Conservation (phyloP, 2,113 vertebrate genomes). For the Nematolebias whitei region DNA sequence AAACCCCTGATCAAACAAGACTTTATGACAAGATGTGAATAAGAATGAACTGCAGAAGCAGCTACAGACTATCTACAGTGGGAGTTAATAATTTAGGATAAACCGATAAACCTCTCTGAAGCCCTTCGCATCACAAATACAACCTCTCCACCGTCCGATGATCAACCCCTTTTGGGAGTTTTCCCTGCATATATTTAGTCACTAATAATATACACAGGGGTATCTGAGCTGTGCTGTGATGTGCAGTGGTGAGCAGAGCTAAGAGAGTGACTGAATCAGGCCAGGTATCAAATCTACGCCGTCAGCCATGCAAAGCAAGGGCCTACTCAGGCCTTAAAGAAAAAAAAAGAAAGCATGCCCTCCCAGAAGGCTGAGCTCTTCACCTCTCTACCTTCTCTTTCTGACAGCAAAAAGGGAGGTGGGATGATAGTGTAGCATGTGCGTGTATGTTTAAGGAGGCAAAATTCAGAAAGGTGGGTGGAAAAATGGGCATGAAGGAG, state of each 20-base stretch:
- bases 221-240: slow-evolving; percentile 38
- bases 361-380: slow-evolving; percentile 71
- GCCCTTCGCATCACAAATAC: not conserved
- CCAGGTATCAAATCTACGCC: slow-evolving; percentile 73
- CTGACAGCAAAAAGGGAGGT: slow-evolving; percentile 64
- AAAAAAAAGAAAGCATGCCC: slow-evolving; percentile 57
- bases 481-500: slow-evolving; percentile 18
- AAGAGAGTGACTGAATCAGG: slow-evolving; percentile 78
- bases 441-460: slow-evolving; percentile 2
- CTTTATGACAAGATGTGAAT: not conserved
- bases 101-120: not conserved
- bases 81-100: not conserved
- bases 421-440: slow-evolving; percentile 15
- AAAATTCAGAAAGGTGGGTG: not conserved
- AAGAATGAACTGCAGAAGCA: not conserved
- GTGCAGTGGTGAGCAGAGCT: slow-evolving; percentile 29
- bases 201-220: slow-evolving; percentile 54
- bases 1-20: not conserved
- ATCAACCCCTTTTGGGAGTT: slow-evolving; percentile 29
- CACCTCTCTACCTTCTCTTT: slow-evolving; percentile 37
- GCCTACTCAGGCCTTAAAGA: slow-evolving; percentile 61
- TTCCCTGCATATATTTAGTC: slow-evolving; percentile 65
- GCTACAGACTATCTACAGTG: not conserved
- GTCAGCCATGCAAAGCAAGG: slow-evolving; percentile 64
- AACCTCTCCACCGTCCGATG: slow-evolving; percentile 1